phyloP scores from a whole-genome alignment of 1,140 invertebrate species.

The Hyposmocoma kahamanoa region DNA sequence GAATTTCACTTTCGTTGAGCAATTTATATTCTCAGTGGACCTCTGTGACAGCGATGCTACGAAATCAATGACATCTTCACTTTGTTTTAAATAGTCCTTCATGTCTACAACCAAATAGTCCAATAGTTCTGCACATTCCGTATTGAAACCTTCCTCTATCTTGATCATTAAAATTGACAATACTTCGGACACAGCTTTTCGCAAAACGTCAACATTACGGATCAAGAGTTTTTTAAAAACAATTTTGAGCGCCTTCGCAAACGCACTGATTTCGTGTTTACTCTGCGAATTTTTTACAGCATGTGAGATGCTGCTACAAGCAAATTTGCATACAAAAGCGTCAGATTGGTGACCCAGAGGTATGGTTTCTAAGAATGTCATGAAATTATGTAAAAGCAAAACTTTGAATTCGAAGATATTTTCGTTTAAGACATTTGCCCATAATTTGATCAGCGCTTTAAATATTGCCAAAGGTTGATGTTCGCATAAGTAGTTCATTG shows the following conservation, averaged over 20 bases:
- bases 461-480: slow-evolving; percentile 52
- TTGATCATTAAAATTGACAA: slow-evolving; percentile 41
- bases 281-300: slow-evolving; percentile 35
- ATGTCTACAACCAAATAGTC: slow-evolving; percentile 33
- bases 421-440: slow-evolving; percentile 42
- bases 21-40: neutral
- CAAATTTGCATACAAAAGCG: slow-evolving; percentile 49
- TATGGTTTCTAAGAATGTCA: slow-evolving; percentile 44
- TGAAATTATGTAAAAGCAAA: slow-evolving; percentile 40
- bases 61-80: slow-evolving; percentile 41
- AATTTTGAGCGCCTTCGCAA: slow-evolving; percentile 29
- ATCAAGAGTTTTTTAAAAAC: slow-evolving; percentile 35
- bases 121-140: slow-evolving; percentile 28
- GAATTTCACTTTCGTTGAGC: slow-evolving; percentile 22
- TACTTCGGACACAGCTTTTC: slow-evolving; percentile 31
- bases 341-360: slow-evolving; percentile 40
- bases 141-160: slow-evolving; percentile 28
- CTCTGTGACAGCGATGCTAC: slow-evolving; percentile 25
- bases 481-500: slow-evolving; percentile 53
- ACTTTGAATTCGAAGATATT: slow-evolving; percentile 41
- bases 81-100: slow-evolving; percentile 32
- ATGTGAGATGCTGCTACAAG: slow-evolving; percentile 36
- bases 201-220: slow-evolving; percentile 24
- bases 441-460: slow-evolving; percentile 50
- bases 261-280: slow-evolving; percentile 27